These are phyloP conservation scores for Micrastur ruficollis DNA, from an alignment of 2,797 vertebrate species.

Conservation along the genomic window DNA sequence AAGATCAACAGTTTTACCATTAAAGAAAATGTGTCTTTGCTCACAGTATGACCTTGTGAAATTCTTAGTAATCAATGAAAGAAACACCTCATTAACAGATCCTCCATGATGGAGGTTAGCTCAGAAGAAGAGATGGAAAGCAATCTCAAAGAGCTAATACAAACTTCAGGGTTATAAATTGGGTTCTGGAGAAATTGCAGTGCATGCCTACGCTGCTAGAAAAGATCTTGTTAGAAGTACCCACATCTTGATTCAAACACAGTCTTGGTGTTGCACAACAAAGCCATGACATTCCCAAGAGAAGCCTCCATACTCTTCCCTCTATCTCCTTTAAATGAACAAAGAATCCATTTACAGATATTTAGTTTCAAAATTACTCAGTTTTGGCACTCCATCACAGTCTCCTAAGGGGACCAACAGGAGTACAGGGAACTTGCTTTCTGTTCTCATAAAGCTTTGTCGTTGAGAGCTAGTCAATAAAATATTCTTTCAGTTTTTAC, in stretches of 20 bases:
- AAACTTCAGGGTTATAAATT: background rate
- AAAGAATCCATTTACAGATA: conserved; percentile 39
- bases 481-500: background rate
- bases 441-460: background rate
- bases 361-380: conserved; percentile 8
- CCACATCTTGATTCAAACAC: background rate
- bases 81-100: background rate
- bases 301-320: background rate
- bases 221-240: background rate
- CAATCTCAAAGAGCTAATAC: background rate
- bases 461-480: background rate
- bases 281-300: background rate
- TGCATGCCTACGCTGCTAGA: background rate
- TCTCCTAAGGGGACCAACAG: background rate
- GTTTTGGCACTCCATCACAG: background rate
- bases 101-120: background rate
- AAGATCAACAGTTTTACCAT: background rate
- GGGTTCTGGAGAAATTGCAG: background rate
- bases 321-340: conserved; percentile 15
- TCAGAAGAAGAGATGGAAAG: background rate
- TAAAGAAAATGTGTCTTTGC: background rate
- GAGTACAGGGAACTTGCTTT: background rate
- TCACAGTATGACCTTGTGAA: background rate
- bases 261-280: background rate
- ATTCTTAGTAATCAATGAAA: background rate